Evolutionary conservation across 1,140 invertebrate species (phyloP), one percentile per base, ranked within the genome.

Genomic region (Muscidifurax raptorellus): DNA sequence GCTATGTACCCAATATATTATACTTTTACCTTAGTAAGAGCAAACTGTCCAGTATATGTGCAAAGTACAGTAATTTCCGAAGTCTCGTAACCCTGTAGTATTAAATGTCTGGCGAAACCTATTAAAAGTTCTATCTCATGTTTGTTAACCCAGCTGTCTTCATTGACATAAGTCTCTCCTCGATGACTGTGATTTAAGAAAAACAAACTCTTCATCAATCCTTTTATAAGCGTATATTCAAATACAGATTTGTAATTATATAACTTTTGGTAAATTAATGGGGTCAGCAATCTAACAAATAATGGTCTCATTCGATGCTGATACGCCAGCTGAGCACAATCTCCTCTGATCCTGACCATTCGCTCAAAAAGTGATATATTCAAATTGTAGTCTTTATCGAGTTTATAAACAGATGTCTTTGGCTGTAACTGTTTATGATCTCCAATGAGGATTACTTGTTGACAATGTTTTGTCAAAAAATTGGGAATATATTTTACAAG

Each of bases 301-400:
- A 67, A 25, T 40, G 78, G 78, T 13, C 78, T 59, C 78, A 80
- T 80, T 40, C 78, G 9, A 25, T 80, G 78, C 64, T 80, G 78
- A 40, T 69, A 28, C 1, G 25, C 52, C 7, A 76, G 15, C 12
- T 47, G 36, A 25, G n/a, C 15, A 18, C 74, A 76, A 52, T 76
- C 27, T 15, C 40, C 40, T 27, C 40, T 44, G 9, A 76, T 44
- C 4, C 5, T 76, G 25, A 76, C 44, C 74, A 76, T 66, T 66
- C 77, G 2, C 77, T 79, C 77, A 36, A 79, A 79, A 10, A 79
- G 52, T n/a, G 77, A 79, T 36, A 79, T 15, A 79, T 79, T 66
- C 6, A 79, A 66, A 32, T 79, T 79, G 18, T 79, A 79, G 3
- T 79, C 28, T 18, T 12, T 64, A 1, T 52, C 77, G 0, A 79